These are phyloP conservation scores for Popillia japonica DNA, from an alignment of 1,140 invertebrate genomes.

Conservation along the genomic window DNA sequence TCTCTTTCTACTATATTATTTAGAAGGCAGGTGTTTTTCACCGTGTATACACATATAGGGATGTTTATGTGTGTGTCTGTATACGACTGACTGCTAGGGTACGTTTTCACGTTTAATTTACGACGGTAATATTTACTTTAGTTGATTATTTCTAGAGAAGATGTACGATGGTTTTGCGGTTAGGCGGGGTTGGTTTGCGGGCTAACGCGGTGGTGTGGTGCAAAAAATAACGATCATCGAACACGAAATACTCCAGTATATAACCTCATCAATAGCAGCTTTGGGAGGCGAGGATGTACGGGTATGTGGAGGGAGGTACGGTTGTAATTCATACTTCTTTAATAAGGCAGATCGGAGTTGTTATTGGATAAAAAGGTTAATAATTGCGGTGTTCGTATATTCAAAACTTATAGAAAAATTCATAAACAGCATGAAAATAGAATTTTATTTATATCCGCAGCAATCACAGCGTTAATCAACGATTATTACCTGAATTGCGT, in stretches of 20 bases:
- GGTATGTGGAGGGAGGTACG: neutral
- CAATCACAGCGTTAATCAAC: neutral
- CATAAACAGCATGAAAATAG: too few relatives aligned
- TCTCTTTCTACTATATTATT: neutral
- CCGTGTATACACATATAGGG: too few relatives aligned
- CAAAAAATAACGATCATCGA: conserved; percentile 1
- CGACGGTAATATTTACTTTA: conserved; percentile 6
- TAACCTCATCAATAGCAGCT: neutral
- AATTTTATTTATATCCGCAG: neutral
- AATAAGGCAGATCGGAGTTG: neutral
- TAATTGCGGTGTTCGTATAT: too few relatives aligned
- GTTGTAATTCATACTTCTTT: neutral
- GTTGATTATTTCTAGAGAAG: neutral
- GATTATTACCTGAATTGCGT: neutral
- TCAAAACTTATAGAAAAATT: too few relatives aligned
- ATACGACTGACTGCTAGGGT: neutral
- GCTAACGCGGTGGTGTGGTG: too few relatives aligned
- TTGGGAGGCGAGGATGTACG: neutral
- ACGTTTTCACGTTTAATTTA: conserved; percentile 3
- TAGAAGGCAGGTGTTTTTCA: neutral
- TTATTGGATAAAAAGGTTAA: neutral
- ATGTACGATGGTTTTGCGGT: conserved; percentile 1
- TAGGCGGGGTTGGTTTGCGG: neutral
- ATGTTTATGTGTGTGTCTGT: too few relatives aligned
- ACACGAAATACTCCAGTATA: conserved; percentile 6